Percentiles rank a stretch among this genome's conserved stretches.
Conservation (phyloP, 2,797 vertebrate genomes). For the Rhyacichthys aspro region DNA sequence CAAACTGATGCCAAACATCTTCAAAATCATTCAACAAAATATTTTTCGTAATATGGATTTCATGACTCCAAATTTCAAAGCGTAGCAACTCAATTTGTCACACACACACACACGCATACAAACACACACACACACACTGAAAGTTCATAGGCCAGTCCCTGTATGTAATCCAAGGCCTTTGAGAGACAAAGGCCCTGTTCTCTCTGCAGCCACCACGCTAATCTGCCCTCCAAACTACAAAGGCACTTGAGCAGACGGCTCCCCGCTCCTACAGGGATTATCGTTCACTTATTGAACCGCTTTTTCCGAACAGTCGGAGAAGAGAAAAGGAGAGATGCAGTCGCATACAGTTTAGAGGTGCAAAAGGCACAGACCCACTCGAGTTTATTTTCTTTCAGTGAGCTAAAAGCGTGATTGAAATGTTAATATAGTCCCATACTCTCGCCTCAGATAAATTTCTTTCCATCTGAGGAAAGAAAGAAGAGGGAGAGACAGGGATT, state of each 20-base stretch:
- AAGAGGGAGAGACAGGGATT: conserved; percentile 28
- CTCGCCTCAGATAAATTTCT: conserved; percentile 58
- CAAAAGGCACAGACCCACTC: conserved; percentile 70
- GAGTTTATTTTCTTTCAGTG: conserved; percentile 68
- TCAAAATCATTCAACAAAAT: too few species aligned
- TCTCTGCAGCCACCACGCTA: conserved; percentile 65
- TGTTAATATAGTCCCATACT: conserved; percentile 67
- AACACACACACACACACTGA: conserved; percentile 9
- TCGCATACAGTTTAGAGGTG: conserved; percentile 63
- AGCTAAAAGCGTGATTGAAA: conserved; percentile 72
- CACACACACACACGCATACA: too few species aligned
- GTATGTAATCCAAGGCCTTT: conserved; percentile 69
- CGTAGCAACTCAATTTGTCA: too few species aligned
- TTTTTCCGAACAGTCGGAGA: conserved; percentile 41
- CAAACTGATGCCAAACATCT: too few species aligned
- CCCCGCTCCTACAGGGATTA: conserved; percentile 73
- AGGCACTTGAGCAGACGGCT: conserved; percentile 59
- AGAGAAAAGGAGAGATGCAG: conserved; percentile 42
- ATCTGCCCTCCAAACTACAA: conserved; percentile 75
- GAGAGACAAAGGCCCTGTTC: conserved; percentile 74
- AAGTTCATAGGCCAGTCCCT: conserved; percentile 57
- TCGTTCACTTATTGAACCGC: conserved; percentile 72
- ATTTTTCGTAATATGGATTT: too few species aligned
- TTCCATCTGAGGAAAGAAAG: conserved; percentile 33
- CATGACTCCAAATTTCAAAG: too few species aligned